Conservation (phyloP, 2,113 vertebrate species). For the Apistogramma diplotaenia region DNA sequence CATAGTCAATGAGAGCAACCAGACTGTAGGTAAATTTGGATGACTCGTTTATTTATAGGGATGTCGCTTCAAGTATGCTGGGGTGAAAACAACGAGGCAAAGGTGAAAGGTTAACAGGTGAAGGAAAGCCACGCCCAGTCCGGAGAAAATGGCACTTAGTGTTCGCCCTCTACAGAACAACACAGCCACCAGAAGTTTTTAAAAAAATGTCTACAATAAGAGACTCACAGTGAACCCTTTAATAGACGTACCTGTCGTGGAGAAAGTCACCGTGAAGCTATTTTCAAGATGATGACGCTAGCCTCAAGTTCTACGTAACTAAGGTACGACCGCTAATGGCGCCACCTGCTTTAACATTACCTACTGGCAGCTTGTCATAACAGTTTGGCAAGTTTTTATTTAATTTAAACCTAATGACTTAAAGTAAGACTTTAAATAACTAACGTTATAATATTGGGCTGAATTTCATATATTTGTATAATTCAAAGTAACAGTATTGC, state of each 20-base stretch:
- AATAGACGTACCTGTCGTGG: not conserved
- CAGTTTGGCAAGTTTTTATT: not conserved
- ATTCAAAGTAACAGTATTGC: not conserved
- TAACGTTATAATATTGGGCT: not conserved
- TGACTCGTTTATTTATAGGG: not conserved
- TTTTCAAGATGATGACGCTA: not conserved
- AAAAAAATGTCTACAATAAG: not conserved
- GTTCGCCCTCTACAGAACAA: not conserved
- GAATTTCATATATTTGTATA: not conserved
- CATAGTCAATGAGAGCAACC: not conserved
- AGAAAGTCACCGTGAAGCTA: not conserved
- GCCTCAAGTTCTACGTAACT: not conserved
- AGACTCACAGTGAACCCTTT: not conserved
- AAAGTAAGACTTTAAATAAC: not conserved
- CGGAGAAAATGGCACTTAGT: not conserved
- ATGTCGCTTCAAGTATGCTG: not conserved
- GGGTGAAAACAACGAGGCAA: not conserved
- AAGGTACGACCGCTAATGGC: not conserved
- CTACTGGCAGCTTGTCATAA: not conserved
- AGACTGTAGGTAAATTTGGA: not conserved
- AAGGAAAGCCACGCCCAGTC: not conserved
- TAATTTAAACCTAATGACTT: not conserved
- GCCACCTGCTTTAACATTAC: not conserved
- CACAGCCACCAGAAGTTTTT: not conserved
- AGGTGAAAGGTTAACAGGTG: not conserved